These are phyloP conservation scores for Benitochromis conjunctus DNA, from an alignment of 2,113 vertebrate genomes.

Conservation along the genomic window DNA sequence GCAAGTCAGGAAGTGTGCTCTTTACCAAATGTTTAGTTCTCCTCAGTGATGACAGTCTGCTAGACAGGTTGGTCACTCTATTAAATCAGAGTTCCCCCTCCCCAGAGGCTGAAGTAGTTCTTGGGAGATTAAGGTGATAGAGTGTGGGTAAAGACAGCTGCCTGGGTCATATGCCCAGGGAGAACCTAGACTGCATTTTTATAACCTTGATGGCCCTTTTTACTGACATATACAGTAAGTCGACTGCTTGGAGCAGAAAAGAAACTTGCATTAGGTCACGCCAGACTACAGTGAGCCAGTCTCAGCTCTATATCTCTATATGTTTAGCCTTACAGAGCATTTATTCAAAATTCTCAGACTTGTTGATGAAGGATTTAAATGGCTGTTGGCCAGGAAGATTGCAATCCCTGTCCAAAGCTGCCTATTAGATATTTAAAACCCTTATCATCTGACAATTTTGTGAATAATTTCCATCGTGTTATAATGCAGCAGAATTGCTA, in stretches of 20 bases:
- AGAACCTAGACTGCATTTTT: background rate
- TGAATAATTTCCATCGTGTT: conserved; percentile 37
- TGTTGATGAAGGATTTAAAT: background rate
- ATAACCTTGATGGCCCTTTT: background rate
- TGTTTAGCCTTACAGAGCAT: background rate
- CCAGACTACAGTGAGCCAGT: background rate
- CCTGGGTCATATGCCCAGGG: background rate
- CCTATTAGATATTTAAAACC: conserved; percentile 39
- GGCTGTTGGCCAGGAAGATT: background rate
- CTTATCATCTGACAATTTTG: conserved; percentile 35
- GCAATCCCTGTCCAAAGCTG: background rate
- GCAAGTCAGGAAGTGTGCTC: background rate
- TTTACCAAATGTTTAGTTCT: background rate
- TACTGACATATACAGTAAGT: background rate
- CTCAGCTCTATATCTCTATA: background rate
- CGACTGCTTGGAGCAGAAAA: background rate
- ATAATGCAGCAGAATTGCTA: background rate
- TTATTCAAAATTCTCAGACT: conserved; percentile 1
- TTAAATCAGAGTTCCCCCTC: conserved; percentile 29
- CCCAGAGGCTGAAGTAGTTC: conserved; percentile 24
- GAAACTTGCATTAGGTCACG: background rate
- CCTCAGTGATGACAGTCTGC: conserved; percentile 11
- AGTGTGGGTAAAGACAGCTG: conserved; percentile 29
- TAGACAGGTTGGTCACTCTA: conserved; percentile 25
- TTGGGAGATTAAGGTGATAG: conserved; percentile 51